Percentiles rank a stretch among this genome's conserved stretches.
Conservation (phyloP, 2,888 invertebrate genomes). For the Hoplodrina ambigua region DNA sequence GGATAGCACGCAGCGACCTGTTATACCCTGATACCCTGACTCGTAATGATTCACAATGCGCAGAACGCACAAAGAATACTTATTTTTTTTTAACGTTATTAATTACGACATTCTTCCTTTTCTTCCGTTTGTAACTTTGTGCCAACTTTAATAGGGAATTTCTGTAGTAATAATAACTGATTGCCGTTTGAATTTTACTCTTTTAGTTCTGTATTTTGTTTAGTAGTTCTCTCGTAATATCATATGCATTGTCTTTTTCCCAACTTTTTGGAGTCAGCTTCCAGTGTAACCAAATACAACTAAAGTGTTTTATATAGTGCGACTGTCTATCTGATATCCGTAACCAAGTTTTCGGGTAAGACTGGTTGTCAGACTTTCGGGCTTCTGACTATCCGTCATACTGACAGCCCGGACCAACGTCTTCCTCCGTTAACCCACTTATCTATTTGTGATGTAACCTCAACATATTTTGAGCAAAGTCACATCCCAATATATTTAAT, state of each 20-base stretch:
- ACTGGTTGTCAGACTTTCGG: too few relatives aligned
- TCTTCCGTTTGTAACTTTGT: conserved; percentile 23
- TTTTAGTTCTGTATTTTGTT: conserved; percentile 6
- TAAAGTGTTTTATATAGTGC: neutral
- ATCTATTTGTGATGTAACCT: too few relatives aligned
- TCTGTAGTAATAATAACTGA: conserved; percentile 16
- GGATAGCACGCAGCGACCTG: conserved; percentile 34
- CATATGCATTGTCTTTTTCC: too few relatives aligned
- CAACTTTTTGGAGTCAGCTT: too few relatives aligned
- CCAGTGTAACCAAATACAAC: neutral
- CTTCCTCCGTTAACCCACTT: too few relatives aligned
- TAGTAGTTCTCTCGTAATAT: neutral
- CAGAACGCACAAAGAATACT: conserved; percentile 46
- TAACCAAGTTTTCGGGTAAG: too few relatives aligned
- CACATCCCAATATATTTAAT: neutral
- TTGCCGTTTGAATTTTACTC: conserved; percentile 21
- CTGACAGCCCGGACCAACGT: too few relatives aligned
- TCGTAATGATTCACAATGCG: conserved; percentile 50
- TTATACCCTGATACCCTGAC: conserved; percentile 46
- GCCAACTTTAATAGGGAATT: conserved; percentile 25
- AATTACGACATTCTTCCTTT: conserved; percentile 35
- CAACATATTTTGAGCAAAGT: neutral
- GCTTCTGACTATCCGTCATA: too few relatives aligned
- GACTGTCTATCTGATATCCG: too few relatives aligned
- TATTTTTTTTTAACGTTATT: conserved; percentile 52